Percentiles rank a stretch among this genome's conserved stretches.
phyloP scores from a whole-genome alignment of 2,888 invertebrate genomes.

The Thecophora atra region DNA sequence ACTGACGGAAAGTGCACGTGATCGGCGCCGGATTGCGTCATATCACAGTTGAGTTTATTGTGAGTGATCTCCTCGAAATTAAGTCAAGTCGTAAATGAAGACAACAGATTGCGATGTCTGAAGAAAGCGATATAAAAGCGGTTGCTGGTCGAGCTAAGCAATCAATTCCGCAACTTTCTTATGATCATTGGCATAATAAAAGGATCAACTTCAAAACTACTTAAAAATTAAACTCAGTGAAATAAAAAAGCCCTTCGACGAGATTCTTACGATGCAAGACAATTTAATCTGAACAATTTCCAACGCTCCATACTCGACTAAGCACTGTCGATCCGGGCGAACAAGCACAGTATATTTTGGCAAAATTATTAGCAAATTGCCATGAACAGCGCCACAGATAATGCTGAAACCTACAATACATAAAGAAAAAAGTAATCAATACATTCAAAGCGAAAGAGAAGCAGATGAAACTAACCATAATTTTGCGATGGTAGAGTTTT shows the following conservation, averaged over 20 bases:
- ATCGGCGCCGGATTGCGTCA: too few species aligned
- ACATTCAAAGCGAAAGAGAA: neutral
- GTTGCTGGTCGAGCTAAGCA: too few species aligned
- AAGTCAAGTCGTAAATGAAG: too few species aligned
- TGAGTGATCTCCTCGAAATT: too few species aligned
- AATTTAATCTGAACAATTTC: neutral
- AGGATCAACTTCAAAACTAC: too few species aligned
- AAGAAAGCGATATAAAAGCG: too few species aligned
- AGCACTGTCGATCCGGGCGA: neutral
- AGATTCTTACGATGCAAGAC: neutral
- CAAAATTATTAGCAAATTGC: neutral
- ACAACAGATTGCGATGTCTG: too few species aligned
- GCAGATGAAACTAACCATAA: neutral
- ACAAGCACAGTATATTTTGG: conserved; percentile 11
- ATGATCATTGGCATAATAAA: too few species aligned
- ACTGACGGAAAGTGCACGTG: too few species aligned
- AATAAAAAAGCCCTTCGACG: neutral
- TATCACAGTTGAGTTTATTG: too few species aligned
- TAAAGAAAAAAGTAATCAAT: neutral
- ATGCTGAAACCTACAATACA: neutral
- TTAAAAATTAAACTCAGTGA: neutral
- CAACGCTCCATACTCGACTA: neutral
- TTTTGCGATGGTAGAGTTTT: conserved; percentile 7
- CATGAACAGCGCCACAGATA: neutral
- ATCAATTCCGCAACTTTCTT: too few species aligned